Percentiles rank a stretch among this genome's conserved stretches.
phyloP scores from a whole-genome alignment of 2,113 vertebrate genomes.

The Mionectes macconnelli region DNA sequence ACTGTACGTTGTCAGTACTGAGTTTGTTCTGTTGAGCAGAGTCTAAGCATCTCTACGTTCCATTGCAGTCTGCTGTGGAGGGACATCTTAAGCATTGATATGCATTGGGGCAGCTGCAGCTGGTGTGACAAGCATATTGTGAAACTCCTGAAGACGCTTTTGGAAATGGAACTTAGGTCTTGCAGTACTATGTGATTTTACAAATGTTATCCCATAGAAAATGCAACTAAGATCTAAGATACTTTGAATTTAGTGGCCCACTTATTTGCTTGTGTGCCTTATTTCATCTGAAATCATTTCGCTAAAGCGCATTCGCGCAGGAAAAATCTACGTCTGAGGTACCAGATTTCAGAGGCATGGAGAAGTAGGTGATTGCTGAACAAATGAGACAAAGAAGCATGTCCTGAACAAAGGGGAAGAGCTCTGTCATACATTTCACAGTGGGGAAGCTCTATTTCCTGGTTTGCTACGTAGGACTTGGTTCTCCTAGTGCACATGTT shows the following conservation, averaged over 20 bases:
- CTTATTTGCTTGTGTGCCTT: background rate
- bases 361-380: background rate
- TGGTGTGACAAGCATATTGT: background rate
- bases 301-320: background rate
- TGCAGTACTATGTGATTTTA: background rate
- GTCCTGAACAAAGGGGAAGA: background rate
- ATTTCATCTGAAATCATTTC: background rate
- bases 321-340: background rate
- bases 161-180: background rate
- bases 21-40: background rate
- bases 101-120: background rate
- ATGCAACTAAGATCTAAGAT: background rate
- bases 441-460: slow-evolving; percentile 17
- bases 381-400: background rate
- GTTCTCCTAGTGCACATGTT: background rate
- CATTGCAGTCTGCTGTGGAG: background rate
- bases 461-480: background rate
- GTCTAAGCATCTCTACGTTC: background rate
- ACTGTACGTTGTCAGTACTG: accelerated
- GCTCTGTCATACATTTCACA: background rate
- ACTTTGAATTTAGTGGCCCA: background rate
- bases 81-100: too few species aligned
- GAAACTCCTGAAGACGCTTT: background rate
- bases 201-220: background rate
- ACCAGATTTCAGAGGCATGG: background rate